Evolutionary conservation across 2,113 vertebrate genomes (phyloP).

Genomic region (Symphodus melops): DNA sequence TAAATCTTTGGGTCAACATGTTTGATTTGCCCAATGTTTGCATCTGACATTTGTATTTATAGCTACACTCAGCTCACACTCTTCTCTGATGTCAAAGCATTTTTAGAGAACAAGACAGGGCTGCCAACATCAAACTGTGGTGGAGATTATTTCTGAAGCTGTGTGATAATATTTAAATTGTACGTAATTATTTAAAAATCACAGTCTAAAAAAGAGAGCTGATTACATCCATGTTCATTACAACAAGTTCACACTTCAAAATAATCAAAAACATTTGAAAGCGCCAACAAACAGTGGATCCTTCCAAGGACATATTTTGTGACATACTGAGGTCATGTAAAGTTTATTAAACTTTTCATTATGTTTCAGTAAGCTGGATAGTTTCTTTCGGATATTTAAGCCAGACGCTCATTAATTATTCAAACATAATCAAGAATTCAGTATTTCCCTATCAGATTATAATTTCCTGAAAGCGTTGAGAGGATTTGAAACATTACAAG

Average conservation of each 20-base stretch:
- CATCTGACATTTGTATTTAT: constrained; percentile 24
- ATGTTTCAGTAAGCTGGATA: too few relatives aligned
- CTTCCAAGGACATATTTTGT: background rate
- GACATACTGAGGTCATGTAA: background rate
- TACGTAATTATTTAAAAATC: background rate
- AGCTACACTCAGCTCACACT: constrained; percentile 14
- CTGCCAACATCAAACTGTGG: constrained; percentile 19
- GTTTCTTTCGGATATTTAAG: too few relatives aligned
- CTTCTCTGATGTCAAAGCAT: constrained; percentile 1
- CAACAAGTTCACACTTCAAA: background rate
- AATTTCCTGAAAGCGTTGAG: background rate
- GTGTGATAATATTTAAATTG: background rate
- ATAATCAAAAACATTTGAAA: background rate
- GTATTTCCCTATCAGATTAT: background rate
- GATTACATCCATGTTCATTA: background rate
- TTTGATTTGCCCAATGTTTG: constrained; percentile 31
- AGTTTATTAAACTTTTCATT: too few relatives aligned
- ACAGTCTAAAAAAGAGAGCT: constrained; percentile 11
- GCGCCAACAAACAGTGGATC: background rate
- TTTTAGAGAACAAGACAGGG: constrained; percentile 8
- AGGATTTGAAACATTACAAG: background rate
- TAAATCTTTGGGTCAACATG: background rate
- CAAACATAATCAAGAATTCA: background rate
- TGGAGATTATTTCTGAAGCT: constrained; percentile 12
- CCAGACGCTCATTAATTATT: too few relatives aligned